phyloP scores from a whole-genome alignment of 1,140 invertebrate species.

The Hydropsyche tenuis region DNA sequence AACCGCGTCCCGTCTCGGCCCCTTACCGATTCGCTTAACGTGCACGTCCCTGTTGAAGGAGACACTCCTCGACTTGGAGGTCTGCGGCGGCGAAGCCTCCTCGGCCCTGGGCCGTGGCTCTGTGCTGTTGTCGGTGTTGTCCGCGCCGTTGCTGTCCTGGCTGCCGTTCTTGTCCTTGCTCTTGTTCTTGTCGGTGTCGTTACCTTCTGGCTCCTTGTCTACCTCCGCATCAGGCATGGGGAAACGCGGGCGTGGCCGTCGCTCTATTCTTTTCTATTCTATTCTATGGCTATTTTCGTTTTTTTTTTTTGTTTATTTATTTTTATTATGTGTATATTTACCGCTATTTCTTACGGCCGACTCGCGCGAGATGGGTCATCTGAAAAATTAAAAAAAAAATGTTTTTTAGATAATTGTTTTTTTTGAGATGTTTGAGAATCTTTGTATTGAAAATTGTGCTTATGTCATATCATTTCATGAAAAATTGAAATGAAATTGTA shows the following conservation, averaged over 20 bases:
- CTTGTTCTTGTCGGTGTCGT: background rate
- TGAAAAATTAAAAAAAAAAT: too few species aligned
- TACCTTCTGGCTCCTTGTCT: conserved; percentile 25
- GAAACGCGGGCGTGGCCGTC: conserved; percentile 15
- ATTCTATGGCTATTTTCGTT: background rate
- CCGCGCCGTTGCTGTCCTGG: background rate
- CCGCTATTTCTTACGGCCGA: background rate
- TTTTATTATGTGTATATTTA: conserved; percentile 2
- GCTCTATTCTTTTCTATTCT: background rate
- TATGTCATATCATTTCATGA: too few species aligned
- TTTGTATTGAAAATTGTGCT: too few species aligned
- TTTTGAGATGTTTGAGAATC: too few species aligned
- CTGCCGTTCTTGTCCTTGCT: too few species aligned
- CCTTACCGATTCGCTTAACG: conserved; percentile 85
- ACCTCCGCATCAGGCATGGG: conserved; percentile 40
- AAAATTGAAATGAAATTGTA: too few species aligned
- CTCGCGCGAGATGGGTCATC: background rate
- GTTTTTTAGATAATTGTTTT: too few species aligned
- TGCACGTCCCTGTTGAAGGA: conserved; percentile 89
- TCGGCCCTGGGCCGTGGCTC: background rate
- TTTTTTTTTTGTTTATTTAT: background rate
- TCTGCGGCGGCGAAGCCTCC: background rate
- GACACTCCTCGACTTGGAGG: conserved; percentile 63
- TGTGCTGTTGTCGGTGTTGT: background rate
- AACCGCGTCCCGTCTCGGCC: conserved; percentile 14